These are phyloP conservation scores for Acanthopagrus latus DNA, from an alignment of 2,797 vertebrate genomes.

Conservation along the genomic window DNA sequence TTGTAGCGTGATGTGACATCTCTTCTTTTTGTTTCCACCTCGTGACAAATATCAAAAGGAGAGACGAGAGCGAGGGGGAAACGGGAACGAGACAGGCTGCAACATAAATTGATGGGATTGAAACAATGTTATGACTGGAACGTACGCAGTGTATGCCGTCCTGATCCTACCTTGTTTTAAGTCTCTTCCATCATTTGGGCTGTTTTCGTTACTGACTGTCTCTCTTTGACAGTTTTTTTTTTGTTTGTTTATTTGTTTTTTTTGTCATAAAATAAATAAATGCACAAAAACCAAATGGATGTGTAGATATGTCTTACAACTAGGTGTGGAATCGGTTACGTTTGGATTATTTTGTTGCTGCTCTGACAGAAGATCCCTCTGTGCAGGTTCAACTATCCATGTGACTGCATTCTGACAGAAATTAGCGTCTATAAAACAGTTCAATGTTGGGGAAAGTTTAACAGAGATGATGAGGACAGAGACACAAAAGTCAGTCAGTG, in stretches of 20 bases:
- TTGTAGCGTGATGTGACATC: constrained; percentile 7
- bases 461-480: constrained; percentile 1
- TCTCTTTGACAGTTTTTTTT: background rate
- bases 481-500: background rate
- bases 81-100: background rate
- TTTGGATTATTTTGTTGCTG: background rate
- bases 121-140: constrained; percentile 20
- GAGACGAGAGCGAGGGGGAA: background rate
- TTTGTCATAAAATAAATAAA: background rate
- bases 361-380: background rate
- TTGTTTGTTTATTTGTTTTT: too few relatives aligned
- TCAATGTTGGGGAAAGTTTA: constrained; percentile 5
- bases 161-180: constrained; percentile 7
- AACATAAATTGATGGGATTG: constrained; percentile 7
- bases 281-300: background rate
- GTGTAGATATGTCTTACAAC: background rate
- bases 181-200: background rate
- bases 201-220: background rate
- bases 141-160: background rate
- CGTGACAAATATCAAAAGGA: constrained; percentile 12
- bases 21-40: background rate
- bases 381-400: background rate
- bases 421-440: background rate
- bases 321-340: background rate
- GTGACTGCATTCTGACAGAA: background rate